These are phyloP conservation scores for Tinea trinotella DNA, from an alignment of 2,888 invertebrate genomes.

Conservation along the genomic window DNA sequence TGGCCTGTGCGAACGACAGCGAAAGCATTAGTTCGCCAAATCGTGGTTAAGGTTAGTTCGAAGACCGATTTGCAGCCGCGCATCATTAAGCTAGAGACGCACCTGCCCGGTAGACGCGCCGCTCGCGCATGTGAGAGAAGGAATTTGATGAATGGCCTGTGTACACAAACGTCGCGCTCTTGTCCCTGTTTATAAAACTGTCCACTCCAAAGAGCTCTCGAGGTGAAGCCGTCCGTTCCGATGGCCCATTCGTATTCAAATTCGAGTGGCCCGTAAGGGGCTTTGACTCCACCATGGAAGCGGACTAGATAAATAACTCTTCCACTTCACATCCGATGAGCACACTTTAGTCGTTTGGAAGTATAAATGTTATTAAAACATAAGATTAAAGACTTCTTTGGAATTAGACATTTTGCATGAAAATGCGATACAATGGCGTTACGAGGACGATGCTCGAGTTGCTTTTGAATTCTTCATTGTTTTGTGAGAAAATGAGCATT, in stretches of 20 bases:
- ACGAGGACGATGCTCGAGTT: constrained; percentile 21
- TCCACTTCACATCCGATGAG: constrained; percentile 22
- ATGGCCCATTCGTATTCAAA: constrained; percentile 39
- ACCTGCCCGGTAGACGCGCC: constrained; percentile 23
- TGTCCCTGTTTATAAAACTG: constrained; percentile 67
- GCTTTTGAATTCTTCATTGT: constrained; percentile 41
- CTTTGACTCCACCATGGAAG: constrained; percentile 30
- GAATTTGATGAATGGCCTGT: constrained; percentile 56
- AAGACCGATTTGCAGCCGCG: constrained; percentile 36
- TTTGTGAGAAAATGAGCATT: constrained; percentile 38
- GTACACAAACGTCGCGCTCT: constrained; percentile 43
- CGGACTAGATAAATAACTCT: constrained; percentile 49
- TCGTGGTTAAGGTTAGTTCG: constrained; percentile 27
- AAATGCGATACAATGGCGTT: constrained; percentile 1
- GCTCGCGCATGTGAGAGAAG: constrained; percentile 59
- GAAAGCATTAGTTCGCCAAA: constrained; percentile 32
- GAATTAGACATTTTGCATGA: constrained; percentile 1
- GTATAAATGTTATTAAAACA: neutral
- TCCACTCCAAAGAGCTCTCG: constrained; percentile 44
- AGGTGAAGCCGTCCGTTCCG: constrained; percentile 20
- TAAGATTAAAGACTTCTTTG: constrained; percentile 2
- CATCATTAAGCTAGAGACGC: constrained; percentile 27
- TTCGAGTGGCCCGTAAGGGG: constrained; percentile 35
- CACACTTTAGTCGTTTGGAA: neutral
- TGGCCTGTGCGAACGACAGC: constrained; percentile 36